Evolutionary conservation across 2,113 vertebrate genomes (phyloP).

Genomic region (Microcebus murinus): DNA sequence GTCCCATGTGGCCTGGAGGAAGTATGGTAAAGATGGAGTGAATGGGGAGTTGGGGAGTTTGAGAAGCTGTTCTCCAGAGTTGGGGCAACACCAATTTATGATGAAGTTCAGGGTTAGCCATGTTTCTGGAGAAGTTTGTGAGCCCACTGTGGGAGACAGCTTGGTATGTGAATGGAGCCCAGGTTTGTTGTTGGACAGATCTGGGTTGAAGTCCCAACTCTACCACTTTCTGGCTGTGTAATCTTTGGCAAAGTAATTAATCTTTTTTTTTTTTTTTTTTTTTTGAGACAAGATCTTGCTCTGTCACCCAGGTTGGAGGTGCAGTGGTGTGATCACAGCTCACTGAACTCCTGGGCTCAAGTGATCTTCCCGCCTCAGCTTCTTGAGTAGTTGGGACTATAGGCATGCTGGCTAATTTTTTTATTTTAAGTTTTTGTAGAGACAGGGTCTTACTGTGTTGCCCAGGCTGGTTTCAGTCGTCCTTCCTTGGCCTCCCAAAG

Average conservation of each 20-base stretch:
- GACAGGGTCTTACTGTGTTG: no score
- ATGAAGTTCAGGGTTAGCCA: not conserved
- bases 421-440: no score
- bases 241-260: not conserved
- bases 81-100: not conserved
- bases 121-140: not conserved
- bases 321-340: no score
- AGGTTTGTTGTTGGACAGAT: not conserved
- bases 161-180: not conserved
- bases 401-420: no score
- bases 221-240: not conserved
- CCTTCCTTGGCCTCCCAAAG: no score
- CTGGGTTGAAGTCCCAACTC: not conserved
- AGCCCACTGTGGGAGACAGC: not conserved
- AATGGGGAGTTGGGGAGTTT: not conserved
- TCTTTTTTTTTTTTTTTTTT: not conserved
- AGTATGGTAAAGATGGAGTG: not conserved
- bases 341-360: no score
- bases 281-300: no score
- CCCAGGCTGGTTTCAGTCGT: no score
- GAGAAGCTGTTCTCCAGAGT: not conserved
- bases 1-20: not conserved
- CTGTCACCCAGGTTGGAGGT: no score
- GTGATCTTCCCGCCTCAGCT: no score
- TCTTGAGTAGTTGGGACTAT: no score